Conservation (phyloP, 2,113 vertebrate species). For the Carassius carassius region DNA sequence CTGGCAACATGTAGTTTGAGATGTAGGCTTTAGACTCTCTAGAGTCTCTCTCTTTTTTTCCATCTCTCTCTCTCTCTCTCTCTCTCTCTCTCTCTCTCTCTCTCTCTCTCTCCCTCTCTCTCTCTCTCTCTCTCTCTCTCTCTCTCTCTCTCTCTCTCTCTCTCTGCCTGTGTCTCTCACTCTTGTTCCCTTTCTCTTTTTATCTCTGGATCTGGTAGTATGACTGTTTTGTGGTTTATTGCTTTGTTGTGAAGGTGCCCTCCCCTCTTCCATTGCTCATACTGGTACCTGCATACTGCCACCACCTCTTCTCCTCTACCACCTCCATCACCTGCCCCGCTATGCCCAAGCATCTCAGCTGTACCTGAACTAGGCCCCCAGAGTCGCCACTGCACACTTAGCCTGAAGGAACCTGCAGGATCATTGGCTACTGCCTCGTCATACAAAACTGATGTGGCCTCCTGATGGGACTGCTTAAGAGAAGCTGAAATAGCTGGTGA, state of each 20-base stretch:
- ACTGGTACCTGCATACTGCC: slow-evolving; percentile 83
- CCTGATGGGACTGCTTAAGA: slow-evolving; percentile 56
- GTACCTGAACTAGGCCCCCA: slow-evolving; percentile 73
- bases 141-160: too few species aligned
- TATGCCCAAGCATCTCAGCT: slow-evolving; percentile 73
- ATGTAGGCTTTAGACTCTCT: slow-evolving; percentile 61
- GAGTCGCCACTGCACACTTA: slow-evolving; percentile 66
- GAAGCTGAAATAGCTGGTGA: slow-evolving; percentile 32
- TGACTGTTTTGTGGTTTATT: slow-evolving; percentile 77
- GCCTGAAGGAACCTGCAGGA: slow-evolving; percentile 64
- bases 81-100: slow-evolving; percentile 39
- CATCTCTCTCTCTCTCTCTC: not conserved
- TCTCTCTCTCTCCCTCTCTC: slow-evolving; percentile 29
- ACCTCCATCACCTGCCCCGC: slow-evolving; percentile 76
- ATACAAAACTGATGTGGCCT: slow-evolving; percentile 66
- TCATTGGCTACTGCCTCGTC: slow-evolving; percentile 46
- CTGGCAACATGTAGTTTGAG: slow-evolving; percentile 63
- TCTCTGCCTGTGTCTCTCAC: slow-evolving; percentile 51
- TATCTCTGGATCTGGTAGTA: slow-evolving; percentile 73
- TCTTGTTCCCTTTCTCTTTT: slow-evolving; percentile 49
- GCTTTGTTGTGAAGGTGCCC: slow-evolving; percentile 86
- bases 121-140: slow-evolving; percentile 52
- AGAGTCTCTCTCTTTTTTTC: slow-evolving; percentile 59
- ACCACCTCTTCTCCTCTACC: slow-evolving; percentile 71
- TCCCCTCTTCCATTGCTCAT: slow-evolving; percentile 85